Base-by-base conservation (phyloP, 2,888 invertebrate genomes). In the Acrobeloides nanus region DNA sequence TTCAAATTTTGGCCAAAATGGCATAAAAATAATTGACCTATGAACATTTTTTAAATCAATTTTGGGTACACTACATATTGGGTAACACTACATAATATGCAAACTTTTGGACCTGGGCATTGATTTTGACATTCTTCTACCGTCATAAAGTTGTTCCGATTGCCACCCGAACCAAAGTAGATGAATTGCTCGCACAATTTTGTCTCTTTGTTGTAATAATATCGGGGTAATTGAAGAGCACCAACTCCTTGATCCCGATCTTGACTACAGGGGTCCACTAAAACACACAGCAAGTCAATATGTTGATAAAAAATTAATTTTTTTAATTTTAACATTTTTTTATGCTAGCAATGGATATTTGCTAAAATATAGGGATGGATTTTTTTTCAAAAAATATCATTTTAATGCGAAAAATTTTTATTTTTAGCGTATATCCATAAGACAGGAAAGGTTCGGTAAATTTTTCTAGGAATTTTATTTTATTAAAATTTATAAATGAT, bases 71-170 rank as follows among this genome's bases (percentile, higher is more conserved):
- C n/a, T n/a, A n/a, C n/a, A n/a, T n/a, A n/a, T n/a, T n/a, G n/a
- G n/a, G n/a, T n/a, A n/a, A n/a, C n/a, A n/a, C n/a, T n/a, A n/a
- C n/a, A n/a, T n/a, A n/a, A n/a, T n/a, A n/a, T n/a, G n/a, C n/a
- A n/a, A n/a, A n/a, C n/a, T n/a, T n/a, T n/a, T n/a, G n/a, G n/a
- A 72, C 72, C 72, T 62, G 66, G 65, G 47, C 72, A 72, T 38
- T 49, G 51, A 33, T 57, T 48, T 42, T 60, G 63, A 49, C 72
- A 72, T 55, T 70, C 71, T 39, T 62, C 61, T n/a, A 68, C 47
- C 12, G 63, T 53, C 23, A 51, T 53, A 46, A 72, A 72, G 51
- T 72, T 68, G 55, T 72, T 72, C 17, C 66, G 45, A 45, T 74
- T 73, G 20, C 68, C 71, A 32, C 66, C 66, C n/a, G 61, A 60